Conservation (phyloP, 1,140 invertebrate species). For the Calycopis cecrops region DNA sequence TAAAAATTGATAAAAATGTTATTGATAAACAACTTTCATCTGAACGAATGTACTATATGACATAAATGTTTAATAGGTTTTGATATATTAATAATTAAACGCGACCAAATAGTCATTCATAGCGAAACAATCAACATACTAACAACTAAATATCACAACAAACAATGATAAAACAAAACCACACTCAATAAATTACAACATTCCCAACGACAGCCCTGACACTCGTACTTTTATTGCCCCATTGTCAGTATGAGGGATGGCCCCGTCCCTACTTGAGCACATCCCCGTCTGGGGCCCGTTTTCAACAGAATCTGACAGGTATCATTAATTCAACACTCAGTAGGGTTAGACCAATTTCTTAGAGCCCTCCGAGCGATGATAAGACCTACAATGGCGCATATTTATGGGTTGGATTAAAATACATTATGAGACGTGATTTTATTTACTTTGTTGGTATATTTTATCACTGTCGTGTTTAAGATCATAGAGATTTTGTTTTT, state of each 20-base stretch:
- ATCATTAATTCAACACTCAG: slow-evolving; percentile 52
- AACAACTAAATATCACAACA: not conserved
- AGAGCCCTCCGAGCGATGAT: slow-evolving; percentile 21
- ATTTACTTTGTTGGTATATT: no score
- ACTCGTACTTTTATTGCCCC: slow-evolving; percentile 45
- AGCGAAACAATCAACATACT: no score
- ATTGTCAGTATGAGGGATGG: slow-evolving; percentile 45
- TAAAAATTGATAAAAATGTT: no score
- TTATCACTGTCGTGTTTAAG: no score
- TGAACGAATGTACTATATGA: no score
- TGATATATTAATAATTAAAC: no score
- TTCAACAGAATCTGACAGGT: slow-evolving; percentile 51
- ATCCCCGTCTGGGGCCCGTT: slow-evolving; percentile 24
- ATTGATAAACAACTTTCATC: no score
- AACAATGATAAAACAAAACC: slow-evolving; percentile 11
- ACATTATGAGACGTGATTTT: slow-evolving; percentile 6
- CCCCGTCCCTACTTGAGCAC: slow-evolving; percentile 29
- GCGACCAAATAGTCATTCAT: no score
- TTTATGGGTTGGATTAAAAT: slow-evolving; percentile 16
- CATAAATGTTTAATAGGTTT: no score
- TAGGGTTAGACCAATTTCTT: slow-evolving; percentile 28
- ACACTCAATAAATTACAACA: slow-evolving; percentile 3
- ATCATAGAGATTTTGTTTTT: no score
- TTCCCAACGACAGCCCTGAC: slow-evolving; percentile 1
- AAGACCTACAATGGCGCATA: slow-evolving; percentile 21